Conservation (phyloP, 2,113 vertebrate species). For the Pandion haliaetus region DNA sequence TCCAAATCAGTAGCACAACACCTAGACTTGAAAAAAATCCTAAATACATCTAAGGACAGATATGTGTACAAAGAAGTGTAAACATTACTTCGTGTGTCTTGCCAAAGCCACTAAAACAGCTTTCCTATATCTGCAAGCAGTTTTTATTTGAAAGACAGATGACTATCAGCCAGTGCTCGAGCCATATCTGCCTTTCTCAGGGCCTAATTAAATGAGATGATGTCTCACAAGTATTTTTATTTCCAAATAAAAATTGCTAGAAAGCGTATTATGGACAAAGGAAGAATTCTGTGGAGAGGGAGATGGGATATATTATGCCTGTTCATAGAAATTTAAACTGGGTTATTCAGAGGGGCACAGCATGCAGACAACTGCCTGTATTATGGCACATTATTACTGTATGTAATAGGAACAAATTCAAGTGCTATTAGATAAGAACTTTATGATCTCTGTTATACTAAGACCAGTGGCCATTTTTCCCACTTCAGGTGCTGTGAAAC, state of each 20-base stretch:
- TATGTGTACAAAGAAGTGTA: not conserved
- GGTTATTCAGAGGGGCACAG: not conserved
- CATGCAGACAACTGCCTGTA: not conserved
- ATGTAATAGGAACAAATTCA: not conserved
- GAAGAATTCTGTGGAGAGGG: not conserved
- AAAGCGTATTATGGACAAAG: not conserved
- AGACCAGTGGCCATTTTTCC: not conserved
- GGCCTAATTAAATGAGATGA: constrained; percentile 24
- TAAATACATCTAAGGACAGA: not conserved
- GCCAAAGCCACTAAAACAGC: not conserved
- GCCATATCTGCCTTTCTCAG: not conserved
- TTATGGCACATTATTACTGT: not conserved
- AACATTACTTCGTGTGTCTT: not conserved
- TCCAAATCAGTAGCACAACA: not conserved
- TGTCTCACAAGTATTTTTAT: constrained; percentile 15
- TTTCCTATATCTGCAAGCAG: constrained; percentile 1
- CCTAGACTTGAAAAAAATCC: not conserved
- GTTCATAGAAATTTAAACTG: not conserved
- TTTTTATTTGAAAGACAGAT: constrained; percentile 44
- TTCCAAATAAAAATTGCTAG: constrained; percentile 44
- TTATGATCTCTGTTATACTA: not conserved
- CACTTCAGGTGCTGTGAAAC: not conserved
- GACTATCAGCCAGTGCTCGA: not conserved
- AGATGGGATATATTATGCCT: not conserved
- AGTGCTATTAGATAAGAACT: not conserved